Evolutionary conservation across 2,797 vertebrate species (phyloP), one percentile per base, ranked within the genome.

Genomic region (Tympanoctomys barrerae): DNA sequence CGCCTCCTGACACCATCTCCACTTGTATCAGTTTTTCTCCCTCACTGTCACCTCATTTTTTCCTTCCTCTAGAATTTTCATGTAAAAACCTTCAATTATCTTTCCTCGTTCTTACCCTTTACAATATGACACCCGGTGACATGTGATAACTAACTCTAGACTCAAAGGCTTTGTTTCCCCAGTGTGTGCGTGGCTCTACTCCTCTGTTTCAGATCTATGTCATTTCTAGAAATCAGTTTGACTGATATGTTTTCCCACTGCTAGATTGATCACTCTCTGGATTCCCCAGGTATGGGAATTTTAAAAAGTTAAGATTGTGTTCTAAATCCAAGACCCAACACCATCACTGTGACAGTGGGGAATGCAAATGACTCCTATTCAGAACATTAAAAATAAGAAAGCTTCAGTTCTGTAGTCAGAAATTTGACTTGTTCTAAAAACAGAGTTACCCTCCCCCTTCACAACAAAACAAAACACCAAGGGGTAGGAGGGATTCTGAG

Each of bases 191-290:
- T 9, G 87, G 84, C 90, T 87, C 12, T 21, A 61, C 86, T 89
- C 91, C 87, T 84, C 59, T 66, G 39, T 90, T 87, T 80, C 88
- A 18, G 90, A 89, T 87, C 61, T 61, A 42, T 91, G 93, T 97
- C 96, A 90, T 54, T 96, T 94, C 64, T 59, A 86, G 94, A 95
- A 95, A 73, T 95, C 90, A 92, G 22, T 79, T 95, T 94, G 96
- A 97, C 95, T 96, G 97, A 95, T 83, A 8, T 96, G 91, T 97
- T 97, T 98, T 84, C 91, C 93, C 89, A 97, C 52, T 86, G 91
- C 42, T 52, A 83, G 82, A 70, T 0, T 95, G 93, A 92, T 31
- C 62, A 52, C 89, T 73, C 83, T 89, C 85, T 42, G 42, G 91
- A 93, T 96, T 88, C 81, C 92, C 93, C 82, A 88, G 93, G 86